These are phyloP conservation scores for Camponotus pennsylvanicus DNA, from an alignment of 1,140 invertebrate species.

Conservation along the genomic window DNA sequence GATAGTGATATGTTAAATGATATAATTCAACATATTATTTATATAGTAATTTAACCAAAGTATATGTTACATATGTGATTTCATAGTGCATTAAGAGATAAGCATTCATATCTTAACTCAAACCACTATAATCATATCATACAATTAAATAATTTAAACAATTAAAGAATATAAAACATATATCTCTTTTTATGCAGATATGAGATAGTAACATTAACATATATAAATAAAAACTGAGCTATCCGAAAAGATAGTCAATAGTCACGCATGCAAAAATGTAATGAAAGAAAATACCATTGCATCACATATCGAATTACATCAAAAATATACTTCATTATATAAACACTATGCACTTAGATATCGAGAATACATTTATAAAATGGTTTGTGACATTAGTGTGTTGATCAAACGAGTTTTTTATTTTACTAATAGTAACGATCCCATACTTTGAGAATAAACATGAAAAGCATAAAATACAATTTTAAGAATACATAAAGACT, in stretches of 20 bases:
- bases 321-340: background rate
- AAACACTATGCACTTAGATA: background rate
- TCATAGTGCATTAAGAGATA: constrained; percentile 9
- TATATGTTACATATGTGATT: background rate
- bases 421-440: constrained; percentile 44
- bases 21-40: background rate
- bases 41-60: too few relatives aligned
- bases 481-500: constrained; percentile 38
- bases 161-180: constrained; percentile 68
- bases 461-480: constrained; percentile 43
- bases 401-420: background rate
- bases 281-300: background rate
- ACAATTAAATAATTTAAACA: constrained; percentile 74
- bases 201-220: constrained; percentile 79
- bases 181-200: constrained; percentile 62
- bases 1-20: background rate
- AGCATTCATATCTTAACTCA: constrained; percentile 25
- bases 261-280: background rate
- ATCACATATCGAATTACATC: background rate
- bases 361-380: background rate
- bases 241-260: constrained; percentile 60
- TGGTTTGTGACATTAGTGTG: background rate
- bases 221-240: constrained; percentile 73
- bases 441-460: constrained; percentile 46
- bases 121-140: constrained; percentile 48